Percentiles rank a stretch among this genome's conserved stretches.
Conservation (phyloP, 23 tunicate species). For the Ascidia mentula region DNA sequence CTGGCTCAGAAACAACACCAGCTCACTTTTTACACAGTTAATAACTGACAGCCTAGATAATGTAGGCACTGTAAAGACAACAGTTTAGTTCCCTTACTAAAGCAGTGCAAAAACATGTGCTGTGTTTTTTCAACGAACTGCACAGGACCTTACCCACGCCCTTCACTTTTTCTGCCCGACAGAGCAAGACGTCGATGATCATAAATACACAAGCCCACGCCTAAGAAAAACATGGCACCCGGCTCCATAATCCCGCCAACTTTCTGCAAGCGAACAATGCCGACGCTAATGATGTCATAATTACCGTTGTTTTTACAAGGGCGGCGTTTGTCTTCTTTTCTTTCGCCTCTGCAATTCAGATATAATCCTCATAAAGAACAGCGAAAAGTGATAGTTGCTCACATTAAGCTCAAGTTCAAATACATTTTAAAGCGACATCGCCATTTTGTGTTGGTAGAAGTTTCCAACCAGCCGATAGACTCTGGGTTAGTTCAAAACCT, state of each 20-base stretch:
- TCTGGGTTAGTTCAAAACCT: too few species aligned
- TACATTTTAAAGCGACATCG: too few species aligned
- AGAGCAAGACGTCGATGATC: background rate
- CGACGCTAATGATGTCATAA: conserved; percentile 11
- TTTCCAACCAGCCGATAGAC: too few species aligned
- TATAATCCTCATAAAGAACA: too few species aligned
- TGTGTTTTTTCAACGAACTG: background rate
- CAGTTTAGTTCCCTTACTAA: background rate
- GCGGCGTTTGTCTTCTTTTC: background rate
- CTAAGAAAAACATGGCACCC: background rate
- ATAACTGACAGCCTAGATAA: background rate
- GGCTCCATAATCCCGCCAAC: background rate
- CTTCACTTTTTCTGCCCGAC: background rate
- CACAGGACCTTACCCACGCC: conserved; percentile 7
- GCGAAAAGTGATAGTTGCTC: too few species aligned
- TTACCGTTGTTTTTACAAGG: conserved; percentile 13
- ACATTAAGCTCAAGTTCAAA: too few species aligned
- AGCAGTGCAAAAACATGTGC: background rate
- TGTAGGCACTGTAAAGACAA: background rate
- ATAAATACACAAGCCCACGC: conserved; percentile 6
- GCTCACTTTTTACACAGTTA: background rate
- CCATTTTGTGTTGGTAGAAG: too few species aligned
- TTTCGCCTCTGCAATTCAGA: background rate
- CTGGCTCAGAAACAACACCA: background rate
- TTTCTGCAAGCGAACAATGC: conserved; percentile 4